These are phyloP conservation scores for Rapana venosa DNA, from an alignment of 2,888 invertebrate species.

Conservation along the genomic window DNA sequence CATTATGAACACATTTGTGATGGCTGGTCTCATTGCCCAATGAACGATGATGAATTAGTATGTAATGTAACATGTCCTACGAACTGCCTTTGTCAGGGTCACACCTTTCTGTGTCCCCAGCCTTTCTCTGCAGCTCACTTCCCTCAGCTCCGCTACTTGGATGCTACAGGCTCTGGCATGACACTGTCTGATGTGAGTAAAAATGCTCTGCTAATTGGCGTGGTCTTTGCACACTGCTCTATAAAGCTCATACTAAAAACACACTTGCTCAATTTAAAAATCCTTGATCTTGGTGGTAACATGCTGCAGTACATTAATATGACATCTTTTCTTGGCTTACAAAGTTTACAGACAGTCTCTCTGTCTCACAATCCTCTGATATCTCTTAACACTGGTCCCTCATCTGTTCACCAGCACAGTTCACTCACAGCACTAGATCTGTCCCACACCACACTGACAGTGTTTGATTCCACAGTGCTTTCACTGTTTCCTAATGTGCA, in stretches of 20 bases:
- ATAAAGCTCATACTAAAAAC: neutral
- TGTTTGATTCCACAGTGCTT: neutral
- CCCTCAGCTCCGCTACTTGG: neutral
- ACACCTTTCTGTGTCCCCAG: neutral
- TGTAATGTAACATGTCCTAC: neutral
- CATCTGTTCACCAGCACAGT: neutral
- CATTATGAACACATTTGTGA: constrained; percentile 10
- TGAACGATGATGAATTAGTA: neutral
- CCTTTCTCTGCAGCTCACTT: neutral
- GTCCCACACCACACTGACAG: neutral
- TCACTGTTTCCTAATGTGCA: neutral
- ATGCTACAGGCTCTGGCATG: constrained; percentile 2
- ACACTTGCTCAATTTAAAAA: neutral
- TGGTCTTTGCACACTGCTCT: neutral
- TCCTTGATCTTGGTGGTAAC: neutral
- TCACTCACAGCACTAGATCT: neutral
- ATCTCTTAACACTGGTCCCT: neutral
- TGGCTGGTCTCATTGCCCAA: neutral
- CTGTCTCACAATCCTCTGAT: neutral
- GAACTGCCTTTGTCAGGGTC: neutral
- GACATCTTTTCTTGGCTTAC: neutral
- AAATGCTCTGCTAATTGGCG: neutral
- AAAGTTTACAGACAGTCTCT: neutral
- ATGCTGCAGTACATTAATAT: neutral
- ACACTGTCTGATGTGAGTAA: neutral